These are phyloP conservation scores for Ardeotis arabs DNA, from an alignment of 2,113 vertebrate genomes.

Conservation along the genomic window DNA sequence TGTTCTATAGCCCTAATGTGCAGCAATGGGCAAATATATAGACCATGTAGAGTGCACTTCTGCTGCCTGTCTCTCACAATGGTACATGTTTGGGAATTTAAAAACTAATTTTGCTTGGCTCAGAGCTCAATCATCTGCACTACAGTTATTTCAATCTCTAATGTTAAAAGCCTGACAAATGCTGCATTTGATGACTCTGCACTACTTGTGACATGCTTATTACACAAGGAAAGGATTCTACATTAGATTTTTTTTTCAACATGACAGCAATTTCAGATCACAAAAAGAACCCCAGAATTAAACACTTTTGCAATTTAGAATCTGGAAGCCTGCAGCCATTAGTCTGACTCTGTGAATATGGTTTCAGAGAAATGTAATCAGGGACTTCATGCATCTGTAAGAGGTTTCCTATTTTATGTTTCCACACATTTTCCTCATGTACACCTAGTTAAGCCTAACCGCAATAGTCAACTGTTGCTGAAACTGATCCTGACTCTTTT, in stretches of 20 bases:
- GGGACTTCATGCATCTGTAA: neutral
- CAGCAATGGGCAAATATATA: neutral
- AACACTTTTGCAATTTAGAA: neutral
- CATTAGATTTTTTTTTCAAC: neutral
- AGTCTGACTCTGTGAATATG: neutral
- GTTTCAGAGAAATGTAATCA: neutral
- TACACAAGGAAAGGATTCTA: neutral
- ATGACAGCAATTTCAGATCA: neutral
- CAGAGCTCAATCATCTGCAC: neutral
- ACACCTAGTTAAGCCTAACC: neutral
- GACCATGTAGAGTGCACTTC: neutral
- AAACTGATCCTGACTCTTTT: neutral
- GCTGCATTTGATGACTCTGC: neutral
- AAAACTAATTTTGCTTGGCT: conserved; percentile 22
- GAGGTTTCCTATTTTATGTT: neutral
- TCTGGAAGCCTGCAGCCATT: neutral
- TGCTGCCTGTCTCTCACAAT: conserved; percentile 15
- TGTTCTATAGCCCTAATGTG: neutral
- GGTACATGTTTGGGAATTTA: neutral
- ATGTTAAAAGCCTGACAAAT: conserved; percentile 1
- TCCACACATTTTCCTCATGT: neutral
- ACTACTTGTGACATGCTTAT: neutral
- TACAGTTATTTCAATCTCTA: neutral
- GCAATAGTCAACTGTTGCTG: neutral
- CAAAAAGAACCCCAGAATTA: neutral